These are phyloP conservation scores for Gymnosoma rotundatum DNA, from an alignment of 2,888 invertebrate species.

Conservation along the genomic window DNA sequence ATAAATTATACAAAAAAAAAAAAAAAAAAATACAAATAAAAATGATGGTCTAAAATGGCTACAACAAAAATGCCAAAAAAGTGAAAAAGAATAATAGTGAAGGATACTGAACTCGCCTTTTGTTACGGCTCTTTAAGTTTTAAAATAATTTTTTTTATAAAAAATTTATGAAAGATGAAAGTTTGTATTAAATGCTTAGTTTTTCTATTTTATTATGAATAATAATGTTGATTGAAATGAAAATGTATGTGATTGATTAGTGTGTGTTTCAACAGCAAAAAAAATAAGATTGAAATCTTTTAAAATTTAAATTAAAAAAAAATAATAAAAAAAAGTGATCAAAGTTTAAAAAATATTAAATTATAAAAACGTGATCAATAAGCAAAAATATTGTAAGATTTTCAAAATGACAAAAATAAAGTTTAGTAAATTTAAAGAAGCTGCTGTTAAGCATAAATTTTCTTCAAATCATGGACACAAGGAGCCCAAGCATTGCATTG, in stretches of 20 bases:
- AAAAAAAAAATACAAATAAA: background rate
- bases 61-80: background rate
- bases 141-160: background rate
- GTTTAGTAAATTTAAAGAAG: slow-evolving; percentile 39
- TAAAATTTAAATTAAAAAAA: background rate
- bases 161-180: background rate
- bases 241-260: slow-evolving; percentile 61
- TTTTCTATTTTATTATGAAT: slow-evolving; percentile 1
- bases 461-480: background rate
- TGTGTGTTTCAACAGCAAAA: slow-evolving; percentile 1
- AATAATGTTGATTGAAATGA: slow-evolving; percentile 46
- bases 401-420: slow-evolving; percentile 55
- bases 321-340: slow-evolving; percentile 11
- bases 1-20: slow-evolving; percentile 12
- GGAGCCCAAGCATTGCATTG: background rate
- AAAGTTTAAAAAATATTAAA: slow-evolving; percentile 1
- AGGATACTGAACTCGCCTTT: slow-evolving; percentile 27
- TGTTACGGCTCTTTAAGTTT: background rate
- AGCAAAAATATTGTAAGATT: background rate
- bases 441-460: slow-evolving; percentile 18
- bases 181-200: background rate
- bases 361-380: background rate
- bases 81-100: background rate
- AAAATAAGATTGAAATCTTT: slow-evolving; percentile 10
- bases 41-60: background rate